phyloP scores from a whole-genome alignment of 2,888 invertebrate genomes.

The Brachypalpus laphriformis region DNA sequence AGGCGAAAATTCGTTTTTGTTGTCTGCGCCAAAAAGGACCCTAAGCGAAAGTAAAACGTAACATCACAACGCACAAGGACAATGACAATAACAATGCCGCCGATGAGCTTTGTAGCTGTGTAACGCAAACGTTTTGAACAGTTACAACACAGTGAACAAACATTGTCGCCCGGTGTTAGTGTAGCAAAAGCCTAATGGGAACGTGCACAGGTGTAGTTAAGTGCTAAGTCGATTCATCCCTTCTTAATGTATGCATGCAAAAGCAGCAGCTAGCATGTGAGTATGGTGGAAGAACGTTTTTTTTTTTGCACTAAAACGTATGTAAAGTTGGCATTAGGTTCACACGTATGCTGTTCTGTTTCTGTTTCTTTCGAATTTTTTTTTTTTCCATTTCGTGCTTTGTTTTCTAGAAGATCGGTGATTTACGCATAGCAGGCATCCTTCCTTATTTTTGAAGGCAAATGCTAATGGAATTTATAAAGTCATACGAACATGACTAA shows the following conservation, averaged over 20 bases:
- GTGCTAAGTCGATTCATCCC: slow-evolving; percentile 76
- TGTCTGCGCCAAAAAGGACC: slow-evolving; percentile 62
- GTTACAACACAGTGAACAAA: slow-evolving; percentile 63
- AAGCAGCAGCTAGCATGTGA: slow-evolving; percentile 23
- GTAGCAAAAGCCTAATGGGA: slow-evolving; percentile 78
- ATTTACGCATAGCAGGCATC: slow-evolving; percentile 36
- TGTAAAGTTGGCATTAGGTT: slow-evolving; percentile 63
- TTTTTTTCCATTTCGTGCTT: background rate
- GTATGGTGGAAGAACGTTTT: background rate
- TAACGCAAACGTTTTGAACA: slow-evolving; percentile 61
- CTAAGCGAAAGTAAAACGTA: slow-evolving; percentile 69
- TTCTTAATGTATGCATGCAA: slow-evolving; percentile 66
- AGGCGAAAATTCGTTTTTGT: slow-evolving; percentile 51
- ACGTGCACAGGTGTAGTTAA: slow-evolving; percentile 79
- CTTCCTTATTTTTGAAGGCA: background rate
- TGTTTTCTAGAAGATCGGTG: slow-evolving; percentile 15
- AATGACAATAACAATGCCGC: slow-evolving; percentile 66
- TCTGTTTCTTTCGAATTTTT: slow-evolving; percentile 23
- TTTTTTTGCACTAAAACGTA: slow-evolving; percentile 52
- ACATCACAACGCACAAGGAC: slow-evolving; percentile 71
- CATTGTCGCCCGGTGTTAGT: slow-evolving; percentile 61
- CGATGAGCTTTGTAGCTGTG: slow-evolving; percentile 53
- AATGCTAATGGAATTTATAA: slow-evolving; percentile 27
- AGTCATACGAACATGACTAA: background rate
- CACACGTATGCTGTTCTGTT: slow-evolving; percentile 16